Base-by-base conservation (phyloP, 2,113 vertebrate genomes). In the Sphyrna mokarran region DNA sequence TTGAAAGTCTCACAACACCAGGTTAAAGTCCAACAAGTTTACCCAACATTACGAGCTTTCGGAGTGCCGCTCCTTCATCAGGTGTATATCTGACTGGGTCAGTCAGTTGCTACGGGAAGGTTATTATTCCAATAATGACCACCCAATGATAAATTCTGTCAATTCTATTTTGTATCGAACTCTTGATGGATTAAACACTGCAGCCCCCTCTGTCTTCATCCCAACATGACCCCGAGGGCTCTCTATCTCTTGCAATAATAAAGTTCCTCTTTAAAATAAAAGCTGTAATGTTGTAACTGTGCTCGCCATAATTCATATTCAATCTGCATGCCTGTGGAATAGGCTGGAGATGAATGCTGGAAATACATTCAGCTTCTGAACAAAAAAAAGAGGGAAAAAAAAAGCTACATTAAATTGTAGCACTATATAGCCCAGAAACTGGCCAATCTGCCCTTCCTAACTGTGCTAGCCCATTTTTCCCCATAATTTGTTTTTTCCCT, bases 81-180 rank as follows among this genome's bases (percentile, higher is more conserved):
- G 48, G 48, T 54, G 86, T 33, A 18, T 33, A n/a, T 40, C 61
- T 93, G 8, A 1, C 6, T 66, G 33, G 11, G 1, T 20, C 89
- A 66, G 33, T 18, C 26, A 54, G 5, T 72, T 11, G 33, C 37
- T 68, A 16, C 22, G 89, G 33, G 6, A 68, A 89, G 43, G 85
- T 43, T 48, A 29, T 26, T 54, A 9, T 93, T 66, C 33, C 4
- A 6, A 37, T 22, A 66, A 66, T n/a, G 89, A 93, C 33, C 7
- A 58, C 5, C 58, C 33, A 33, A 1, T 66, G 66, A 37, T 20
- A 61, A 20, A 63, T n/a, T 37, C 37, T 20, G 63, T 18, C 43
- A 9, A 93, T n/a, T 37, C 61, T 22, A 93, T 23, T 90, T 90
- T 66, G 22, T 68, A 93, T 93, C n/a, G n/a, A 93, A 93, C n/a